phyloP scores from a whole-genome alignment of 2,113 vertebrate genomes.

The Penelope pileata region DNA sequence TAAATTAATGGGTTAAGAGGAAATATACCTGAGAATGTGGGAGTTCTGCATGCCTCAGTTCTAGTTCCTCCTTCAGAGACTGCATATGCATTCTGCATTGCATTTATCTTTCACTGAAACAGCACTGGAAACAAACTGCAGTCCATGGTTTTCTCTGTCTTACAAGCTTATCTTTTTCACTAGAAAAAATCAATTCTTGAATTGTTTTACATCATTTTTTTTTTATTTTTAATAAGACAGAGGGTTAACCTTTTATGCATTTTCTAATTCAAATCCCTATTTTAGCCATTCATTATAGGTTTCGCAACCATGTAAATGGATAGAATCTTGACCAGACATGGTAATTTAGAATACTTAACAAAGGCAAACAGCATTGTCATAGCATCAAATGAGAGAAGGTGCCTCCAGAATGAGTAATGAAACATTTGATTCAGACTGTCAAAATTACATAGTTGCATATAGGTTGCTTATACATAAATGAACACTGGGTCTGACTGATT shows the following conservation, averaged over 20 bases:
- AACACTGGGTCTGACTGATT: not conserved
- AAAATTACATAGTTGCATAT: not conserved
- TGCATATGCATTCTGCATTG: not conserved
- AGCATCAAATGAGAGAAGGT: not conserved
- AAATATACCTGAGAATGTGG: not conserved
- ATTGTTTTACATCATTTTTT: not conserved
- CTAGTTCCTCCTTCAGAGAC: not conserved
- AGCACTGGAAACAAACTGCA: not conserved
- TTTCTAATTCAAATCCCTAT: not conserved
- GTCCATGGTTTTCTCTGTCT: not conserved
- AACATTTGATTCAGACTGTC: not conserved
- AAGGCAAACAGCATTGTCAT: not conserved
- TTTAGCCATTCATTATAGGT: not conserved
- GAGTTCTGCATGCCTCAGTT: not conserved
- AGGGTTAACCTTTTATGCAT: not conserved
- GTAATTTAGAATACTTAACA: constrained; percentile 3
- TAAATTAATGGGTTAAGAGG: not conserved
- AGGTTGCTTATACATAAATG: not conserved
- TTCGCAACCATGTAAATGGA: constrained; percentile 10
- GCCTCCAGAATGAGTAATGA: not conserved
- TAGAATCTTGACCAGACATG: not conserved
- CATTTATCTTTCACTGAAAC: not conserved
- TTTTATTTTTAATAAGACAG: not conserved
- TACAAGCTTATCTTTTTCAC: not conserved
- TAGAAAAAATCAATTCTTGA: not conserved